Conservation (phyloP, 2,113 vertebrate genomes). For the Ahaetulla prasina region DNA sequence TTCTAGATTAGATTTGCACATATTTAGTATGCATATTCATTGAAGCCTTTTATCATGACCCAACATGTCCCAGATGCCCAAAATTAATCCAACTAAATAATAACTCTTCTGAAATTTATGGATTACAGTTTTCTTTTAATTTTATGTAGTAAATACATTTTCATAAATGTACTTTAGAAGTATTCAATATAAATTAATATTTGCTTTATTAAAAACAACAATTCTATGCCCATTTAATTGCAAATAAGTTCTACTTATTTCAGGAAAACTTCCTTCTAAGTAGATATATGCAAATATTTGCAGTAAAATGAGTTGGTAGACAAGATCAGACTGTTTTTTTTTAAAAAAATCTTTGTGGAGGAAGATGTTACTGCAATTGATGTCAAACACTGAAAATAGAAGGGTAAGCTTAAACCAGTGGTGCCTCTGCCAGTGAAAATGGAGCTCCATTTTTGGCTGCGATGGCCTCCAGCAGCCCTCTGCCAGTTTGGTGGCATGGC, state of each 20-base stretch:
- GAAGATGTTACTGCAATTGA: neutral
- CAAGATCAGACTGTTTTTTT: neutral
- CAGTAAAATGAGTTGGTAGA: neutral
- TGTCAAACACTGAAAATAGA: accelerated
- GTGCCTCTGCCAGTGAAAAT: neutral
- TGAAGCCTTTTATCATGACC: neutral
- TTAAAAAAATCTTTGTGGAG: accelerated
- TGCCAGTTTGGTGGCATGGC: too few species aligned
- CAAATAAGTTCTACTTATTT: neutral
- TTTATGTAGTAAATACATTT: neutral
- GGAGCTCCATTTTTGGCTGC: too few species aligned
- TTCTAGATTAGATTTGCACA: neutral
- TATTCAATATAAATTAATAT: neutral
- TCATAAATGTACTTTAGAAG: neutral
- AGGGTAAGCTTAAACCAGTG: neutral
- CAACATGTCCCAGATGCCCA: neutral
- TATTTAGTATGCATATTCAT: neutral
- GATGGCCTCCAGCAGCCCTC: too few species aligned
- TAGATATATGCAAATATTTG: neutral
- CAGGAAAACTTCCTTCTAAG: neutral
- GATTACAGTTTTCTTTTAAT: neutral
- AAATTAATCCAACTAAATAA: neutral
- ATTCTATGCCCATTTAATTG: neutral
- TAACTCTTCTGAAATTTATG: accelerated
- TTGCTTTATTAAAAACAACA: neutral